Evolutionary conservation across 2,113 vertebrate genomes (phyloP).

Genomic region (Tamias sibiricus): DNA sequence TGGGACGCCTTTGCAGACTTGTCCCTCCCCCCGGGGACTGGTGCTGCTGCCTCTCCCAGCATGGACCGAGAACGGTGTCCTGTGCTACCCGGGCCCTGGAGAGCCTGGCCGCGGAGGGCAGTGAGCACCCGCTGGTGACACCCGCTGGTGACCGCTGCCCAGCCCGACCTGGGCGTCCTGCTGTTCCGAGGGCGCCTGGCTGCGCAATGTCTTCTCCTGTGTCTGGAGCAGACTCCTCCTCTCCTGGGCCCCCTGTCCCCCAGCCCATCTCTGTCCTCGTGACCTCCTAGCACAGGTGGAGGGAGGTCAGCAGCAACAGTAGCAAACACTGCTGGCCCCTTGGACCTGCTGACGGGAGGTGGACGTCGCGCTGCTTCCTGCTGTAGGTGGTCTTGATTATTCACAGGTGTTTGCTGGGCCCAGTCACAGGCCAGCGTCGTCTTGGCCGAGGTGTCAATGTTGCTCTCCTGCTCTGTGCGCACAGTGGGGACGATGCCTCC

Average conservation of each 20-base stretch:
- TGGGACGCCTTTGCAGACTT: background rate
- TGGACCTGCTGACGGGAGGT: background rate
- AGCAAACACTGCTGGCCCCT: background rate
- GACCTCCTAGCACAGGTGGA: background rate
- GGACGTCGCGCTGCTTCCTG: background rate
- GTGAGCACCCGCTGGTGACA: background rate
- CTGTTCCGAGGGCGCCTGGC: background rate
- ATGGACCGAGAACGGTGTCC: accelerated
- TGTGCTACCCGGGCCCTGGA: background rate
- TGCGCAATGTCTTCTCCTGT: background rate
- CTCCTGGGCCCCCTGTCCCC: accelerated
- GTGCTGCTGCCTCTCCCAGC: accelerated
- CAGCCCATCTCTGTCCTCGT: accelerated
- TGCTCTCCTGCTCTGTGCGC: background rate
- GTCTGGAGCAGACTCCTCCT: background rate
- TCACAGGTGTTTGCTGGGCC: background rate
- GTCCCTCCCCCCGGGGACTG: background rate
- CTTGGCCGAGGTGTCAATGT: background rate
- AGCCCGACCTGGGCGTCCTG: accelerated
- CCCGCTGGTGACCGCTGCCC: background rate
- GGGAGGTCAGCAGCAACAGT: background rate
- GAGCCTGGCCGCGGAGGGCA: background rate
- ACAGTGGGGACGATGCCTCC: background rate
- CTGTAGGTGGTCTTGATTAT: background rate
- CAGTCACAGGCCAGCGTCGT: accelerated